Evolutionary conservation across 2,888 invertebrate species (phyloP), one percentile per base, ranked within the genome.

Genomic region (Hirtodrosophila trivittata): DNA sequence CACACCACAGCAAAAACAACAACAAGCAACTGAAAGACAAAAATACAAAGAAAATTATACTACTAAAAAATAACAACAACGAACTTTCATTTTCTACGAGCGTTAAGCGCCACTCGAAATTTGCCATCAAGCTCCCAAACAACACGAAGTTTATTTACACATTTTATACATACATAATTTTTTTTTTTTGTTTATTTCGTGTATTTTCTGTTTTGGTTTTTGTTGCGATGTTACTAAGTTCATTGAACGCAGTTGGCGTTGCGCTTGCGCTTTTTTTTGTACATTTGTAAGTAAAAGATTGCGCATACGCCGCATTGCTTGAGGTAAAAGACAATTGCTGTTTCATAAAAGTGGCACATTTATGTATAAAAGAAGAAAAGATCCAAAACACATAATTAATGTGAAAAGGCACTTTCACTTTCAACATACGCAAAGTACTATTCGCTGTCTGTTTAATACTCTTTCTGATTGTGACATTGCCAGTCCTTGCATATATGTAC

Each of bases 61-160:
- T 21, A 67, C 46, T 32, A 54, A 52, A 21, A 52, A 58, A 28
- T 25, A 58, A 74, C 65, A 77, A 64, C 67, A 66, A 60, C 67
- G 76, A 67, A 81, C 86, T 86, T 81, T 81, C 81, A 83, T 66
- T 81, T 81, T 81, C 81, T 75, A 71, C 78, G 58, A 66, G 64
- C 64, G 45, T 18, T 63, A 38, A 54, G 65, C 57, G 16, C 51
- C 58, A 55, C 66, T 72, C 60, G 68, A 66, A 65, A 81, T 76
- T 60, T 66, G 77, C 81, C 81, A 5, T 65, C 64, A 77, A 75
- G 69, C 74, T 52, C 47, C 60, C 38, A 59, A 3, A 47, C 59
- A 68, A 45, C 50, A 70, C 63, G 71, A 77, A 75, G 66, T 64
- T 56, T 45, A 25, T 21, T 28, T 37, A 26, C 28, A 33, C 25